phyloP scores from a whole-genome alignment of 2,888 invertebrate species.

The Galeopsomyia nigrocyanea region DNA sequence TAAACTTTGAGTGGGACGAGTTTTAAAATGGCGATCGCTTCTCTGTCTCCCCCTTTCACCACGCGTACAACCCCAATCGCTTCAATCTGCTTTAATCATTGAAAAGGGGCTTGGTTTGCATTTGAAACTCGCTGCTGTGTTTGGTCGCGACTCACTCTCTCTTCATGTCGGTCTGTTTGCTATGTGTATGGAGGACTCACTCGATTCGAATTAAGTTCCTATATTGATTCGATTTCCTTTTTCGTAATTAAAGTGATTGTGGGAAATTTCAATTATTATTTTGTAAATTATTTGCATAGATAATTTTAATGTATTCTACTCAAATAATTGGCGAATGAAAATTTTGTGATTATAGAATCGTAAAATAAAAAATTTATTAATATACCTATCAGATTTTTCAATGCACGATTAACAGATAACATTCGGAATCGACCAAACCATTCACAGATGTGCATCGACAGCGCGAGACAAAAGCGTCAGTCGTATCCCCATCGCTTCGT shows the following conservation, averaged over 20 bases:
- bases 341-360: too few species aligned
- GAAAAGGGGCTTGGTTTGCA: slow-evolving; percentile 59
- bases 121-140: slow-evolving; percentile 49
- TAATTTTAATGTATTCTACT: background rate
- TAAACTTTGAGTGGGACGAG: slow-evolving; percentile 47
- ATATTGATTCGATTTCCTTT: background rate
- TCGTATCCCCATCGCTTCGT: too few species aligned
- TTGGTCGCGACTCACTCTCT: slow-evolving; percentile 32
- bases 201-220: slow-evolving; percentile 8
- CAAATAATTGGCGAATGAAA: too few species aligned
- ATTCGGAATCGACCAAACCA: too few species aligned
- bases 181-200: slow-evolving; percentile 21
- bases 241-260: too few species aligned
- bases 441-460: too few species aligned
- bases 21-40: slow-evolving; percentile 62
- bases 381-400: too few species aligned
- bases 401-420: too few species aligned
- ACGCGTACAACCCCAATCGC: slow-evolving; percentile 60
- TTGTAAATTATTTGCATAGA: background rate
- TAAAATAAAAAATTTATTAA: too few species aligned
- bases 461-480: too few species aligned
- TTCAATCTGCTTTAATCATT: slow-evolving; percentile 56
- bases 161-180: background rate
- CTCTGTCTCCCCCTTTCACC: slow-evolving; percentile 48
- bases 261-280: too few species aligned